A percentile compares a stretch with the other conserved stretches of the same genome.
Evolutionary conservation across 2,888 invertebrate genomes (phyloP).

Genomic region (Drosophila differens): DNA sequence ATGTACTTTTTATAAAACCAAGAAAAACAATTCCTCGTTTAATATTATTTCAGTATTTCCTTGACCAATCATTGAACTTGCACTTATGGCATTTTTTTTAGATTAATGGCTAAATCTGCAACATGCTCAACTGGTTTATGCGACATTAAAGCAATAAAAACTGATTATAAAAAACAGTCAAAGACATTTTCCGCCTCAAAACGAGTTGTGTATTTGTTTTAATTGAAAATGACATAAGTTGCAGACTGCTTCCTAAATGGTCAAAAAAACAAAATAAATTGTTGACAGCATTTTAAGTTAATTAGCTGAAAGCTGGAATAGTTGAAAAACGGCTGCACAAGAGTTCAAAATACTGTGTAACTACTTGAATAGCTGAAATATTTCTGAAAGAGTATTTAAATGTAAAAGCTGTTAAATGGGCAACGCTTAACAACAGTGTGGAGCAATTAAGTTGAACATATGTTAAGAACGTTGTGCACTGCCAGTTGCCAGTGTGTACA

Average conservation of each 20-base stretch:
- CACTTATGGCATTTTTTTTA: constrained; percentile 39
- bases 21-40: constrained; percentile 17
- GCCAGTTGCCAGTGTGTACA: constrained; percentile 11
- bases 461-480: constrained; percentile 1
- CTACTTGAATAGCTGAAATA: background rate
- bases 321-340: background rate
- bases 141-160: constrained; percentile 46
- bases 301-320: constrained; percentile 21
- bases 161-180: constrained; percentile 44
- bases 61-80: constrained; percentile 72
- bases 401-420: background rate
- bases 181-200: constrained; percentile 57
- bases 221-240: constrained; percentile 59
- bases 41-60: background rate
- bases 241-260: constrained; percentile 62
- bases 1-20: constrained; percentile 80
- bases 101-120: constrained; percentile 46
- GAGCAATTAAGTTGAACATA: constrained; percentile 2
- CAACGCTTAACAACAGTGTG: constrained; percentile 7
- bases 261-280: constrained; percentile 21
- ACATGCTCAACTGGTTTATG: constrained; percentile 67
- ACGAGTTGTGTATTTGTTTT: constrained; percentile 58
- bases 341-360: constrained; percentile 4
- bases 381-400: background rate
- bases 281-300: constrained; percentile 27